Conservation (phyloP, 2,113 vertebrate species). For the Neodontobutis hainanensis region DNA sequence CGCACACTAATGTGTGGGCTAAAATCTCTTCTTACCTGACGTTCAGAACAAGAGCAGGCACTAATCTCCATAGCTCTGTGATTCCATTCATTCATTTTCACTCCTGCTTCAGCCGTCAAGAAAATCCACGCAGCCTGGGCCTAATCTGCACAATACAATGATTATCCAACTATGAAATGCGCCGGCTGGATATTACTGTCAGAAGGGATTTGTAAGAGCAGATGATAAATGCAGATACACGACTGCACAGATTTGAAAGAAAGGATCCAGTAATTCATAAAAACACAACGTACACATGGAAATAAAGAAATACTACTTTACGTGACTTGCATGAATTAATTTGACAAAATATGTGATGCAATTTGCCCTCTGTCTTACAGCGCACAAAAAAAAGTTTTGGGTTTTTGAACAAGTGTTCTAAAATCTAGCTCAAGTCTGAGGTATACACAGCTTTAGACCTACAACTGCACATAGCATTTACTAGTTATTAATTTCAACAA, state of each 20-base stretch:
- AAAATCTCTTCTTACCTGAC: neutral
- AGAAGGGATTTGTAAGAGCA: slow-evolving; percentile 42
- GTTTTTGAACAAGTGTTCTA: no score
- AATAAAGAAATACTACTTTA: no score
- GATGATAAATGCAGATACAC: slow-evolving; percentile 31
- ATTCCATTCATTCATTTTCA: slow-evolving; percentile 46
- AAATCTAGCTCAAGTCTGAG: no score
- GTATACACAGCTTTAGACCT: no score
- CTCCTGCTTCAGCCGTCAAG: slow-evolving; percentile 30
- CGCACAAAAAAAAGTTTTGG: no score
- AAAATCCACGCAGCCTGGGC: slow-evolving; percentile 54
- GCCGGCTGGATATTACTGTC: slow-evolving; percentile 38
- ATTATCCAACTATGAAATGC: slow-evolving; percentile 52
- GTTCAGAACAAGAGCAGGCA: neutral
- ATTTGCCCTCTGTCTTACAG: no score
- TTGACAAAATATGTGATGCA: no score
- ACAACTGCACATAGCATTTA: no score
- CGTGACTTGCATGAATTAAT: no score
- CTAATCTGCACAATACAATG: slow-evolving; percentile 63
- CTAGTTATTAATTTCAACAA: no score
- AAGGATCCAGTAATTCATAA: no score
- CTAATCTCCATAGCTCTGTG: neutral
- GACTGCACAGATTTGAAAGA: neutral
- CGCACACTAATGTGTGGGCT: neutral
- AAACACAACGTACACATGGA: no score